Base-by-base conservation (phyloP, 2,113 vertebrate genomes). In the Triplophysa dalaica region DNA sequence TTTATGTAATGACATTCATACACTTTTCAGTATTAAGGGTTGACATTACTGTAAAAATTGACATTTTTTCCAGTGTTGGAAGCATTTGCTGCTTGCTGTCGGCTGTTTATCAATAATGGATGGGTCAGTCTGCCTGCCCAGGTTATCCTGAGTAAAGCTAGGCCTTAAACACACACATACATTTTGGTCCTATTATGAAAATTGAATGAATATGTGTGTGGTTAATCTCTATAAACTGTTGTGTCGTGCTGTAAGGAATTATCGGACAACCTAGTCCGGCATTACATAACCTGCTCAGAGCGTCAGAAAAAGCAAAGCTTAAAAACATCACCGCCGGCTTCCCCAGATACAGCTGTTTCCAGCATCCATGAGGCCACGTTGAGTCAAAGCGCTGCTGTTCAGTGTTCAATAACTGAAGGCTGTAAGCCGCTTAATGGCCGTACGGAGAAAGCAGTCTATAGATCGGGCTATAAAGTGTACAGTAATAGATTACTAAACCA, bases 251-350 rank as follows among this genome's bases (percentile, higher is more conserved):
- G 77, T 56, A 77, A 84, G 86, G 84, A 83, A 75, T 86, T 85
- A 85, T 87, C 61, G 1, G 24, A 62, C 56, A 86, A 85, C 82
- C 83, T 86, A 83, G 83, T 82, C 17, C 64, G 54, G 41, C 43
- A 24, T 92, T 91, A 89, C 74, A 41, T 90, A 90, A 91, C 83
- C 58, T 75, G 82, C 85, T 89, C 85, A 87, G 86, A 78, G 73
- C 52, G 85, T 87, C 80, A 74, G 81, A 84, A 81, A 89, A 88
- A 70, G 82, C 86, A 85, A 69, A 16, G 29, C 45, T 65, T 52
- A 62, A 70, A 62, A 70, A 62, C 58, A 58, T 63, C 72, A 63
- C 16, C 1, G 58, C 70, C 21, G 16, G 70, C 54, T n/a, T 43
- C 7, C 58, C 61, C 58, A 22, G 9, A 21, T 45, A 48, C 72